phyloP scores from a whole-genome alignment of 2,113 vertebrate genomes.

The Melanerpes formicivorus region DNA sequence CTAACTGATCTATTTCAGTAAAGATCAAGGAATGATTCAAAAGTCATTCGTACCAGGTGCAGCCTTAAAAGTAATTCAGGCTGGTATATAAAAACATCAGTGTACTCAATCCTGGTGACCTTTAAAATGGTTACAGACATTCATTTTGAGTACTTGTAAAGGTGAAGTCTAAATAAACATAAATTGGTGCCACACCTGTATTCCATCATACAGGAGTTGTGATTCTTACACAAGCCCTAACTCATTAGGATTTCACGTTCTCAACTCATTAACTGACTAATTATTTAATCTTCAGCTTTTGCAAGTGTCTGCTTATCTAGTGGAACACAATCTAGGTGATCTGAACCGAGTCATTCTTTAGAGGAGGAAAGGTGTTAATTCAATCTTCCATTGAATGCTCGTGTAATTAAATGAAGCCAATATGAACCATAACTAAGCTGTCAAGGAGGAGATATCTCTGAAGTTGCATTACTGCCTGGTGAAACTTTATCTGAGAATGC shows the following conservation, averaged over 20 bases:
- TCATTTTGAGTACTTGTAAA: conserved; percentile 23
- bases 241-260: conserved; percentile 43
- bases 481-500: not conserved
- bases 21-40: conserved; percentile 62
- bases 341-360: not conserved
- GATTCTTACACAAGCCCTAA: not conserved
- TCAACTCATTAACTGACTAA: not conserved
- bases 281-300: conserved; percentile 42
- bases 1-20: conserved; percentile 48
- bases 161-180: conserved; percentile 53
- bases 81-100: conserved; percentile 30
- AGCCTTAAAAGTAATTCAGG: conserved; percentile 56
- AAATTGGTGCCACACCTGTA: not conserved
- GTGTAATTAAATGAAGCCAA: not conserved
- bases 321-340: conserved; percentile 21
- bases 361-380: not conserved
- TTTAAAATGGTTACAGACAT: conserved; percentile 63
- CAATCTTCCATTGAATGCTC: conserved; percentile 7
- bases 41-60: conserved; percentile 63
- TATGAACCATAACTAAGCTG: not conserved
- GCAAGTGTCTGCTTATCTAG: not conserved
- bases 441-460: not conserved
- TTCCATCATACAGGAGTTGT: not conserved
- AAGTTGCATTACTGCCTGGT: not conserved
- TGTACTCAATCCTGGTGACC: conserved; percentile 58